Percentiles rank a stretch among this genome's conserved stretches.
phyloP scores from a whole-genome alignment of 30 jellyfish, hydroid and myxozoan genomes.

The Turritopsis dohrnii region DNA sequence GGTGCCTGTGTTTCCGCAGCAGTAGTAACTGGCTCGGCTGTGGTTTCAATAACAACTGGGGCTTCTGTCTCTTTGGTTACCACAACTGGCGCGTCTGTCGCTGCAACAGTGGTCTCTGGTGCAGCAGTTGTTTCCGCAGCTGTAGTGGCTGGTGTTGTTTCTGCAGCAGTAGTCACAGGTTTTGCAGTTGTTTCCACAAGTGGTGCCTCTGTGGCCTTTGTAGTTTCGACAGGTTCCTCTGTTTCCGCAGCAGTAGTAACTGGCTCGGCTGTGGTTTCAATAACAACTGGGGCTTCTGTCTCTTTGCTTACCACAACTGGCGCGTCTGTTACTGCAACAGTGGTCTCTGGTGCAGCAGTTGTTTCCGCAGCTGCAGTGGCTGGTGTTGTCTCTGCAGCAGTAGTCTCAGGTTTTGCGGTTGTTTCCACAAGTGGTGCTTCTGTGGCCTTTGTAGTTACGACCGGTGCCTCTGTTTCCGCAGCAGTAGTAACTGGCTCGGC shows the following conservation, averaged over 20 bases:
- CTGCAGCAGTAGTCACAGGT: constrained; percentile 30
- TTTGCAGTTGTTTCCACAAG: constrained; percentile 34
- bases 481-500: not conserved
- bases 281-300: constrained; percentile 15
- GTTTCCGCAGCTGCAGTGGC: constrained; percentile 17
- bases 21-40: constrained; percentile 30
- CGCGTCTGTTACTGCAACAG: constrained; percentile 14
- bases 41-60: constrained; percentile 11
- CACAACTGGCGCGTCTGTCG: constrained; percentile 17
- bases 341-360: constrained; percentile 8
- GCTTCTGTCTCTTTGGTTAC: constrained; percentile 23
- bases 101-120: constrained; percentile 28
- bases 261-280: constrained; percentile 22
- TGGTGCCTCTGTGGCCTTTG: not conserved
- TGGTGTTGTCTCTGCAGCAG: not conserved
- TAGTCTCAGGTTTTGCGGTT: not conserved
- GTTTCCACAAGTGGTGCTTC: not conserved
- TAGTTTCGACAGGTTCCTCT: not conserved
- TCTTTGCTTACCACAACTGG: constrained; percentile 19
- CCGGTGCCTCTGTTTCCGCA: not conserved
- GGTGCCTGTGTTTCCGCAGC: constrained; percentile 1
- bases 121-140: constrained; percentile 34
- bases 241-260: not conserved
- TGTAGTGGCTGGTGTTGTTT: no score
- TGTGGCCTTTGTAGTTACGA: not conserved